These are phyloP conservation scores for Erynnis tages DNA, from an alignment of 2,888 invertebrate species.

Conservation along the genomic window DNA sequence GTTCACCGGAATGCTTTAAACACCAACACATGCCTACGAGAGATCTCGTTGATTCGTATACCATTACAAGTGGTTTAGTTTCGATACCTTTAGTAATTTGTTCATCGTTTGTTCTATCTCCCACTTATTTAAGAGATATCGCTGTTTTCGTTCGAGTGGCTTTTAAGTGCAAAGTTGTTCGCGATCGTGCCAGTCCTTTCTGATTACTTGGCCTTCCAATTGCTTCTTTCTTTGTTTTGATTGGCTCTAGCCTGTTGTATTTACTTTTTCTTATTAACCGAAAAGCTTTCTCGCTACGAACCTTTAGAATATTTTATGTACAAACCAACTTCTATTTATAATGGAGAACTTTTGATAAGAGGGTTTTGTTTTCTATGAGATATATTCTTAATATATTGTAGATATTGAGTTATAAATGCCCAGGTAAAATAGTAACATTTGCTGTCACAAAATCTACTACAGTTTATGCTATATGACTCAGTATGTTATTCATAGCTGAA, in stretches of 20 bases:
- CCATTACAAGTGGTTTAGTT: slow-evolving; percentile 39
- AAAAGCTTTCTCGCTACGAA: slow-evolving; percentile 27
- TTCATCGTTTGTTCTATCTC: slow-evolving; percentile 40
- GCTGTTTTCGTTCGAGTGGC: slow-evolving; percentile 34
- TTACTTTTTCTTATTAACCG: slow-evolving; percentile 44
- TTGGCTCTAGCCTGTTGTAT: slow-evolving; percentile 41
- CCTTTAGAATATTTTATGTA: slow-evolving; percentile 19
- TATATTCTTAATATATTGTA: not conserved
- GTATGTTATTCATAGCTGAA: not conserved
- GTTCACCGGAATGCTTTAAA: slow-evolving; percentile 57
- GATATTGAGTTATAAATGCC: too few species aligned
- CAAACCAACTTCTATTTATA: not conserved
- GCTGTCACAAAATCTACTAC: not conserved
- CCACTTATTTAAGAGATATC: slow-evolving; percentile 33
- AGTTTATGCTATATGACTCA: not conserved
- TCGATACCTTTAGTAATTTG: slow-evolving; percentile 38
- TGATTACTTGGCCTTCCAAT: slow-evolving; percentile 52
- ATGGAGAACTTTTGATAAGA: slow-evolving; percentile 10
- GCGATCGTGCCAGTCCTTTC: slow-evolving; percentile 39
- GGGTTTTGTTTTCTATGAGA: not conserved
- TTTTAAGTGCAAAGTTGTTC: slow-evolving; percentile 53
- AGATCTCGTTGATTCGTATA: slow-evolving; percentile 40
- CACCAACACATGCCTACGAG: slow-evolving; percentile 42
- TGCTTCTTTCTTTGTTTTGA: slow-evolving; percentile 52
- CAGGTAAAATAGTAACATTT: too few species aligned